A percentile compares a stretch with the other conserved stretches of the same genome.
Evolutionary conservation across 35 echinoderm and acorn worm genomes (phyloP).

Genomic region (Anneissia japonica): DNA sequence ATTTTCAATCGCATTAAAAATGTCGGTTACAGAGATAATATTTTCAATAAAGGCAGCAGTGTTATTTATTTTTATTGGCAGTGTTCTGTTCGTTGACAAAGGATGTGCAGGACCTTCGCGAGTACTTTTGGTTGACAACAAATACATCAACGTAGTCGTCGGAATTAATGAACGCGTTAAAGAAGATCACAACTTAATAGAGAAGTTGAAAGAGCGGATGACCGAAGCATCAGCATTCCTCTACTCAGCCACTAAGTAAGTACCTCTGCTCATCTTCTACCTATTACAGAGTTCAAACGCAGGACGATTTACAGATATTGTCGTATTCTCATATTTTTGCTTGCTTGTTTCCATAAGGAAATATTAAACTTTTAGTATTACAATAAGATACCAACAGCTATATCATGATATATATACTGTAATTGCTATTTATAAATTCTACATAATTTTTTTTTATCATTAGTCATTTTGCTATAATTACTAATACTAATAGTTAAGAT

Average conservation of each 20-base stretch:
- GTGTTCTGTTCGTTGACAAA: background rate
- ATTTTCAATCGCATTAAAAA: background rate
- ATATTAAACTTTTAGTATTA: too few species aligned
- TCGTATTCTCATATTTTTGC: too few species aligned
- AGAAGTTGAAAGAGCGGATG: background rate
- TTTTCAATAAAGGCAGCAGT: background rate
- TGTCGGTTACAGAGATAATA: background rate
- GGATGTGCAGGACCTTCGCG: background rate
- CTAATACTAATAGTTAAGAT: too few species aligned
- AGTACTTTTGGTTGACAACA: background rate
- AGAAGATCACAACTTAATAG: background rate
- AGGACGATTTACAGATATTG: too few species aligned
- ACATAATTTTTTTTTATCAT: too few species aligned
- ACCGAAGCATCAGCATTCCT: constrained; percentile 11
- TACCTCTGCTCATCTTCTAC: too few species aligned
- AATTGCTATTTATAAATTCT: too few species aligned
- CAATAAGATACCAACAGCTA: too few species aligned
- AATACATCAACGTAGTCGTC: constrained; percentile 4
- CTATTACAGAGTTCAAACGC: too few species aligned
- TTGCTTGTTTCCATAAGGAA: too few species aligned
- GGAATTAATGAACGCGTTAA: background rate
- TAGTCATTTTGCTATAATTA: too few species aligned
- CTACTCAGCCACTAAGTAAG: constrained; percentile 7
- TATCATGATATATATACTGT: too few species aligned
- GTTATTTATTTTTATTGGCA: background rate